Evolutionary conservation across 2,113 vertebrate genomes (phyloP).

Genomic region (Hemibagrus wyckioides): DNA sequence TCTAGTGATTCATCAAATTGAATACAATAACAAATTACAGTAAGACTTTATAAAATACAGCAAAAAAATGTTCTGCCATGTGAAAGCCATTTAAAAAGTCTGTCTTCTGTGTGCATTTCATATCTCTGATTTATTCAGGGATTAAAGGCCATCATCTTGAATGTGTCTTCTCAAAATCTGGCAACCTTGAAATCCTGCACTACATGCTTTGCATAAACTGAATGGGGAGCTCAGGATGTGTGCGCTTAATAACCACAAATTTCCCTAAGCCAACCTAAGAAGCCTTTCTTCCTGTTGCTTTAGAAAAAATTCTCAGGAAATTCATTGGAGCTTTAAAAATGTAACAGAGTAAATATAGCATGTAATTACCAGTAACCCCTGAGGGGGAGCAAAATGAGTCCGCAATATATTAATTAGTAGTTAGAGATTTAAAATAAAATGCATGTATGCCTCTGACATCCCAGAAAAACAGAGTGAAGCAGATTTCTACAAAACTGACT

Average conservation of each 20-base stretch:
- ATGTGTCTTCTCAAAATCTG: background rate
- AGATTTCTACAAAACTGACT: background rate
- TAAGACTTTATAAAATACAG: background rate
- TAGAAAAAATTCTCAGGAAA: background rate
- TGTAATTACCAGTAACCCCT: background rate
- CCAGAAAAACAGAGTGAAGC: background rate
- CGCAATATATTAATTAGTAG: background rate
- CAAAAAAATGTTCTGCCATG: too few species aligned
- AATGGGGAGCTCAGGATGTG: background rate
- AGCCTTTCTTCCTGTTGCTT: background rate
- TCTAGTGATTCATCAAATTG: too few species aligned
- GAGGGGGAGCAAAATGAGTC: background rate
- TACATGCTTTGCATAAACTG: background rate
- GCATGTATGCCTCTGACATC: background rate
- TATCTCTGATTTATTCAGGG: background rate
- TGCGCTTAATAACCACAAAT: background rate
- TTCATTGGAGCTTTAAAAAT: background rate
- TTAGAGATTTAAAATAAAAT: background rate
- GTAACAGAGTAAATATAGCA: background rate
- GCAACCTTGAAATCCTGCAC: background rate
- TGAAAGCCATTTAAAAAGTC: background rate
- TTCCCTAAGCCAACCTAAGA: background rate
- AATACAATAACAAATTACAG: too few species aligned
- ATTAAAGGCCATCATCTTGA: background rate
- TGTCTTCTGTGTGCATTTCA: background rate